Evolutionary conservation across 2,888 invertebrate genomes (phyloP).

Genomic region (Hecatera dysodea): DNA sequence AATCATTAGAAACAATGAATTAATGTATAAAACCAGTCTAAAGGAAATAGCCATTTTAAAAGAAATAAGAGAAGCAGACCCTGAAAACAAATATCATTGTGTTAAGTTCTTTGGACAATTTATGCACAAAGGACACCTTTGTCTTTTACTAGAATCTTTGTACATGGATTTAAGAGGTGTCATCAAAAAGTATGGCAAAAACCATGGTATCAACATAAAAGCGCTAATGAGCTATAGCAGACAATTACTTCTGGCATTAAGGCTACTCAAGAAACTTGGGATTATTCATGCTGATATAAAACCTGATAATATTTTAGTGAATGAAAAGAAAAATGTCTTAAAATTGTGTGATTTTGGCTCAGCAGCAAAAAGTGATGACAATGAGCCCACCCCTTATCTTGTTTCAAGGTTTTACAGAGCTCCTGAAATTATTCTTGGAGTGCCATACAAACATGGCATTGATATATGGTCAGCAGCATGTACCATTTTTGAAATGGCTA

Average conservation of each 20-base stretch:
- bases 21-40: conserved; percentile 99
- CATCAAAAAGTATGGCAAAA: conserved; percentile 98
- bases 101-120: conserved; percentile 96
- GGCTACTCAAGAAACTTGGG: conserved; percentile 97
- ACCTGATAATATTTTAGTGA: conserved; percentile 99
- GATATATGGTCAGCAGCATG: conserved; percentile 99
- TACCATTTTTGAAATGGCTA: conserved; percentile 99
- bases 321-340: conserved; percentile 98
- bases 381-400: conserved; percentile 99
- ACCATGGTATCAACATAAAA: conserved; percentile 98
- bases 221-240: conserved; percentile 99
- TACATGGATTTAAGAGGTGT: conserved; percentile 97
- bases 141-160: conserved; percentile 99
- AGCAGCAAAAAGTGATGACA: conserved; percentile 97
- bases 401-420: conserved; percentile 99
- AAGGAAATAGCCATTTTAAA: conserved; percentile 98
- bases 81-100: conserved; percentile 98
- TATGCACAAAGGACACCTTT: conserved; percentile 99
- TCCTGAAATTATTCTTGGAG: conserved; percentile 99
- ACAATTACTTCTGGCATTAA: conserved; percentile 97
- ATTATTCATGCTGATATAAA: conserved; percentile 99
- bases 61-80: conserved; percentile 98
- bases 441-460: conserved; percentile 98
- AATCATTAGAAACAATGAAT: conserved; percentile 99
- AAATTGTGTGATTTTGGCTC: conserved; percentile 99